A percentile compares a stretch with the other conserved stretches of the same genome.
phyloP scores from a whole-genome alignment of 2,797 vertebrate genomes.

The Anniella stebbinsi region DNA sequence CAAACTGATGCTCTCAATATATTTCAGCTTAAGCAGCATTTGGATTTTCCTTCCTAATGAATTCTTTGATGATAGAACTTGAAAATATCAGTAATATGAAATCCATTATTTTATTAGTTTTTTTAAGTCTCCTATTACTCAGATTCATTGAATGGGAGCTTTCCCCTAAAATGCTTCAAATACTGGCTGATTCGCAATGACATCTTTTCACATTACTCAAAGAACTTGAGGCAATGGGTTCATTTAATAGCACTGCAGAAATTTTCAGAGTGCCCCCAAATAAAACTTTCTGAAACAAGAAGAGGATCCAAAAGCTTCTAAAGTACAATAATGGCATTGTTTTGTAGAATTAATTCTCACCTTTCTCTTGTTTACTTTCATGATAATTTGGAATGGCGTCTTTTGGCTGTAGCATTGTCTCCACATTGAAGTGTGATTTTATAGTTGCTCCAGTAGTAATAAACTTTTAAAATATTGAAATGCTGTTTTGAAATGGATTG shows the following conservation, averaged over 20 bases:
- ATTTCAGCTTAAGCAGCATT: too few species aligned
- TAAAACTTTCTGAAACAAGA: background rate
- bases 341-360: background rate
- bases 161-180: background rate
- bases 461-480: background rate
- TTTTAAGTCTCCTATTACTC: background rate
- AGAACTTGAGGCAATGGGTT: slow-evolving; percentile 19
- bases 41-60: background rate
- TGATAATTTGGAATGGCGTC: background rate
- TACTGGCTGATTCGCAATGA: too few species aligned
- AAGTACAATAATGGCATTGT: background rate
- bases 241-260: slow-evolving; percentile 17
- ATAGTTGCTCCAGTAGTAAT: background rate
- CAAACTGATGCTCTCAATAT: background rate
- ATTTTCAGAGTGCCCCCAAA: slow-evolving; percentile 18
- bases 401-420: background rate
- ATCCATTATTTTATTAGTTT: background rate
- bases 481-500: background rate
- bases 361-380: background rate
- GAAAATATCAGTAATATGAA: background rate
- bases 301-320: background rate
- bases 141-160: background rate
- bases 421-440: background rate
- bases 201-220: slow-evolving; percentile 37
- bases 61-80: background rate